Conservation (phyloP, 2,888 invertebrate genomes). For the Cantharis lateralis region DNA sequence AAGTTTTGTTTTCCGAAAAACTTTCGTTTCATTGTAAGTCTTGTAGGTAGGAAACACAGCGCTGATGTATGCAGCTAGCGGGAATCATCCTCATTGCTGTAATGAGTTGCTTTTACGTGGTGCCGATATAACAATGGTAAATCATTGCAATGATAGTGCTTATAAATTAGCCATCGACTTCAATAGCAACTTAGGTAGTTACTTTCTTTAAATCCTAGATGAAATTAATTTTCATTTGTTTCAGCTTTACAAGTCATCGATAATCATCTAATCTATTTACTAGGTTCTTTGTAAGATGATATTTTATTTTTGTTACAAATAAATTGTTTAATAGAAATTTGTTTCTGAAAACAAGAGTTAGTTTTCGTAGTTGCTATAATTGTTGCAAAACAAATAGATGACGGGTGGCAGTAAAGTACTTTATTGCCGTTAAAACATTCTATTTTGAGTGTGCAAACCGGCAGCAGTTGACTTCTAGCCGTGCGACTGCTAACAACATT, state of each 20-base stretch:
- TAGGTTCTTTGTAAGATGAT: slow-evolving; percentile 7
- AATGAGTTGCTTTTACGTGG: slow-evolving; percentile 81
- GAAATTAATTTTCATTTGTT: slow-evolving; percentile 47
- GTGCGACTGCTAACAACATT: too few species aligned
- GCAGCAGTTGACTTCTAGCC: too few species aligned
- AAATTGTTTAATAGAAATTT: not conserved
- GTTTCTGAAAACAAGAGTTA: too few species aligned
- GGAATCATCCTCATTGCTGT: slow-evolving; percentile 88
- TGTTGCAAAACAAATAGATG: too few species aligned
- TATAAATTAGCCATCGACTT: slow-evolving; percentile 78
- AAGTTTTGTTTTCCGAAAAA: slow-evolving; percentile 40
- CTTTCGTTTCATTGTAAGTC: not conserved
- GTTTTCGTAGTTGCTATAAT: too few species aligned
- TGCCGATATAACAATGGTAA: slow-evolving; percentile 79
- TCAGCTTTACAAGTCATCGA: slow-evolving; percentile 78
- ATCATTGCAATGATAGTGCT: slow-evolving; percentile 83
- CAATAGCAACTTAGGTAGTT: slow-evolving; percentile 62
- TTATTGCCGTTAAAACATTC: too few species aligned
- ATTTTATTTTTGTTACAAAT: not conserved
- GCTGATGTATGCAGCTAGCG: slow-evolving; percentile 88
- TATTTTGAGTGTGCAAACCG: too few species aligned
- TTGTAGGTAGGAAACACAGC: slow-evolving; percentile 85
- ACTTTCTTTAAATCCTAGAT: not conserved
- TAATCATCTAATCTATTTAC: slow-evolving; percentile 64
- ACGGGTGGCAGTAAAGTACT: too few species aligned